These are phyloP conservation scores for Paracentrotus lividus DNA, from an alignment of 53 echinoderm and acorn worm genomes.

Conservation along the genomic window DNA sequence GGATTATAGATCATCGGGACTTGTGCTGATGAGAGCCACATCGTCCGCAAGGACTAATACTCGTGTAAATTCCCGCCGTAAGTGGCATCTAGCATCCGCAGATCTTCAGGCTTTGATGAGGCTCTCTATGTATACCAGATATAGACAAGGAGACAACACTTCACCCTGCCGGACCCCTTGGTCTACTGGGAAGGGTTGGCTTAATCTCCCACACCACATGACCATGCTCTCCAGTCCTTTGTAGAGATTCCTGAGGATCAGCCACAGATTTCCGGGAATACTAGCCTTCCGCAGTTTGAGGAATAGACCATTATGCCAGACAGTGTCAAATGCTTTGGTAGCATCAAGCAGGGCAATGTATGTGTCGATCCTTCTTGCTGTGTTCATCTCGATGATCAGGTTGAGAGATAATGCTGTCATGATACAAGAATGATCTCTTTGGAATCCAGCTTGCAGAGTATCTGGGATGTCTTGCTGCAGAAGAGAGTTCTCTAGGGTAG, in stretches of 20 bases:
- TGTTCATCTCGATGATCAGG: slow-evolving; percentile 38
- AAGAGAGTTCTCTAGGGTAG: background rate
- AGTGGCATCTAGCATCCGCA: no score
- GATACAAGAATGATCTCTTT: slow-evolving; percentile 30
- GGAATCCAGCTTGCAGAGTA: slow-evolving; percentile 41
- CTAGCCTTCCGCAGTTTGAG: slow-evolving; percentile 13
- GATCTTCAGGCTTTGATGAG: background rate
- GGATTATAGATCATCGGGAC: no score
- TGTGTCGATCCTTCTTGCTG: background rate
- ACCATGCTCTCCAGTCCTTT: no score
- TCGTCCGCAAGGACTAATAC: no score
- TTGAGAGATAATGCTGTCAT: slow-evolving; percentile 40
- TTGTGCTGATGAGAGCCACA: no score
- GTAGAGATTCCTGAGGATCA: background rate
- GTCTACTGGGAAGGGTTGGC: no score
- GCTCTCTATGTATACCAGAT: no score
- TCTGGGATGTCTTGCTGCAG: slow-evolving; percentile 14
- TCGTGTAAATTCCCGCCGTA: background rate
- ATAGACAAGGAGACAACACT: no score
- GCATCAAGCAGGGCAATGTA: slow-evolving; percentile 48
- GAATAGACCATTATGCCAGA: slow-evolving; percentile 54
- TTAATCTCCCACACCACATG: no score
- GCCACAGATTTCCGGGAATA: background rate
- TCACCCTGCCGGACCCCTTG: no score
- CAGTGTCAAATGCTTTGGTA: slow-evolving; percentile 56